Percentiles rank a stretch among this genome's conserved stretches.
phyloP scores from a whole-genome alignment of 1,140 invertebrate species.

The Tetragonula clypearis region DNA sequence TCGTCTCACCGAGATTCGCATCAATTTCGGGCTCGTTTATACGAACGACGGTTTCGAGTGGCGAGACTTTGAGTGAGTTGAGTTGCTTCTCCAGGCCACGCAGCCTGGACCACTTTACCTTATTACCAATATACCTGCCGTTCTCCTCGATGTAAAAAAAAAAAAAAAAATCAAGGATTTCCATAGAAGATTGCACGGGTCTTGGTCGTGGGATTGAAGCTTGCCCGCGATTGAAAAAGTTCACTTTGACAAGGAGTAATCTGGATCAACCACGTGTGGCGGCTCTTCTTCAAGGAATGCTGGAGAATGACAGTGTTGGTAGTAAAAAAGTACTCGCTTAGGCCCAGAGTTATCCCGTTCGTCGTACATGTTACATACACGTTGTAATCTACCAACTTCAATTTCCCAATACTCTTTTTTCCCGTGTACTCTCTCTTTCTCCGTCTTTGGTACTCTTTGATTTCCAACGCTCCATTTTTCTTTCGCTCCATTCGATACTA shows the following conservation, averaged over 20 bases:
- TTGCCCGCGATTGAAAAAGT: conserved; percentile 66
- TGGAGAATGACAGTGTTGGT: conserved; percentile 69
- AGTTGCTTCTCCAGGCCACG: conserved; percentile 41
- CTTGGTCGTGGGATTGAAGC: conserved; percentile 70
- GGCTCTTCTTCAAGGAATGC: conserved; percentile 74
- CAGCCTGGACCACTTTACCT: too few relatives aligned
- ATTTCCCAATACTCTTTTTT: too few relatives aligned
- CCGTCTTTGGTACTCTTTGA: too few relatives aligned
- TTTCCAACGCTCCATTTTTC: too few relatives aligned
- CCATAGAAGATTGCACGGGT: conserved; percentile 72
- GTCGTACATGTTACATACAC: too few relatives aligned
- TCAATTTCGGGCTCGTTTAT: conserved; percentile 77
- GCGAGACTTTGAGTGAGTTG: conserved; percentile 77
- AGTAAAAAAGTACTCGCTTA: too few relatives aligned
- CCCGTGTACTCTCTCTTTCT: too few relatives aligned
- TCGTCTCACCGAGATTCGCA: conserved; percentile 67
- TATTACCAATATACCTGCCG: not conserved
- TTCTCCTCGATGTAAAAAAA: not conserved
- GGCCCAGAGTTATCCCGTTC: too few relatives aligned
- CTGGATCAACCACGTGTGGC: conserved; percentile 72
- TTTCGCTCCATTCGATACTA: too few relatives aligned
- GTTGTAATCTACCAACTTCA: too few relatives aligned
- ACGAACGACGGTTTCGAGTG: conserved; percentile 75
- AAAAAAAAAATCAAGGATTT: conserved; percentile 73
- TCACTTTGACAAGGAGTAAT: conserved; percentile 73